These are phyloP conservation scores for Gambusia yucatana DNA, from an alignment of 2,797 vertebrate species.

Conservation along the genomic window DNA sequence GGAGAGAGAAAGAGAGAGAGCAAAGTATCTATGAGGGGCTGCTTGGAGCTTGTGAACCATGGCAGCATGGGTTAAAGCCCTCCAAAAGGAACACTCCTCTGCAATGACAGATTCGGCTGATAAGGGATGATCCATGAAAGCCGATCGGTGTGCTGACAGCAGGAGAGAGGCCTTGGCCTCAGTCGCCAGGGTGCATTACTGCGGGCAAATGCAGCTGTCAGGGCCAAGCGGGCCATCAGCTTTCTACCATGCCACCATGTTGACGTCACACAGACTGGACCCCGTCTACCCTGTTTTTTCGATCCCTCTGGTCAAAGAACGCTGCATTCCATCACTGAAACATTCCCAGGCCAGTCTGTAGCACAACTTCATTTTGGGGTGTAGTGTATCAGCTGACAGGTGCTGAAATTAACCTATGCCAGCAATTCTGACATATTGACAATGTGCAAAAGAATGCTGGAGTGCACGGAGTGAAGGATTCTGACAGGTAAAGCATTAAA, in stretches of 20 bases:
- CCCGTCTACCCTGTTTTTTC: conserved; percentile 49
- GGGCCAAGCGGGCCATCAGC: conserved; percentile 74
- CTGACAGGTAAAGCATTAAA: conserved; percentile 76
- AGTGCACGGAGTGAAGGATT: conserved; percentile 60
- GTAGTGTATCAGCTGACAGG: conserved; percentile 66
- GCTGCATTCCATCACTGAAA: conserved; percentile 73
- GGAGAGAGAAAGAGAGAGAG: conserved; percentile 47
- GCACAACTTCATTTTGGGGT: conserved; percentile 74
- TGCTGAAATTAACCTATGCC: conserved; percentile 78
- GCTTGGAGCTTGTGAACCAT: conserved; percentile 69
- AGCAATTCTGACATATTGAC: conserved; percentile 75
- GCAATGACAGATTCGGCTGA: conserved; percentile 83
- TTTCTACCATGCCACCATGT: conserved; percentile 72
- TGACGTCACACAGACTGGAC: conserved; percentile 73
- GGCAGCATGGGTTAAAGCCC: conserved; percentile 75
- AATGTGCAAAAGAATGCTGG: conserved; percentile 67
- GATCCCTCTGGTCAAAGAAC: conserved; percentile 62
- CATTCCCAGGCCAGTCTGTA: conserved; percentile 65
- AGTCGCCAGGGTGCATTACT: conserved; percentile 73
- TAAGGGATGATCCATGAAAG: conserved; percentile 83
- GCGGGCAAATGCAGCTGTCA: conserved; percentile 79
- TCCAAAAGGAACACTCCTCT: conserved; percentile 70
- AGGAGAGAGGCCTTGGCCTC: conserved; percentile 74
- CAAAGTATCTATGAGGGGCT: conserved; percentile 66
- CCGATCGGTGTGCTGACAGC: conserved; percentile 79